A percentile compares a stretch with the other conserved stretches of the same genome.
These are phyloP conservation scores for Cantharis rufa DNA, from an alignment of 2,888 invertebrate genomes.

Conservation along the genomic window DNA sequence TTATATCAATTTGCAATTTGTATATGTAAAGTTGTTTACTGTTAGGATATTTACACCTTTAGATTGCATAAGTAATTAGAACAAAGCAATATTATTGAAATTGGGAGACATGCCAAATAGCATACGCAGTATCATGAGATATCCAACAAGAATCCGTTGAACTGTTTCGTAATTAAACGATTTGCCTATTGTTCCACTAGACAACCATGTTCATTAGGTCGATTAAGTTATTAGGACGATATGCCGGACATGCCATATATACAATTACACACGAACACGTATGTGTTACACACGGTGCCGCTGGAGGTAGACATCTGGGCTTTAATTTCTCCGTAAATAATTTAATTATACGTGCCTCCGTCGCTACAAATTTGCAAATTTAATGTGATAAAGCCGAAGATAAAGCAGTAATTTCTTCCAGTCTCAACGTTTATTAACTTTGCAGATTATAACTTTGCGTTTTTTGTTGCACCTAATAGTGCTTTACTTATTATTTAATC, in stretches of 20 bases:
- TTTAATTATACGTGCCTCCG: conserved; percentile 35
- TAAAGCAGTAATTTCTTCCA: conserved; percentile 30
- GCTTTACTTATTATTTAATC: not conserved
- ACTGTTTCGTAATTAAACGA: conserved; percentile 47
- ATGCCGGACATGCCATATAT: conserved; percentile 41
- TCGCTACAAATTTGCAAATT: conserved; percentile 16
- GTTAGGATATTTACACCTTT: conserved; percentile 3
- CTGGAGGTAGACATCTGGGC: conserved; percentile 25
- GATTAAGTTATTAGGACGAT: conserved; percentile 45
- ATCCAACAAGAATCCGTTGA: conserved; percentile 39
- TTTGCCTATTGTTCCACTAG: conserved; percentile 47
- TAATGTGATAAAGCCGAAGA: conserved; percentile 32
- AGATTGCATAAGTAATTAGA: conserved; percentile 12
- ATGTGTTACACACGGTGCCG: conserved; percentile 37
- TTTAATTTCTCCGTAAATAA: conserved; percentile 33
- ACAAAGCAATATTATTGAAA: conserved; percentile 9
- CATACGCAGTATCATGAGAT: conserved; percentile 10
- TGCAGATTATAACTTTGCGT: conserved; percentile 18
- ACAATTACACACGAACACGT: conserved; percentile 45
- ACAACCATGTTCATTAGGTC: conserved; percentile 48
- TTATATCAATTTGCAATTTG: not conserved
- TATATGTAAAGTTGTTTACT: not conserved
- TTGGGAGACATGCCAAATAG: conserved; percentile 6
- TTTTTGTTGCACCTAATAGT: conserved; percentile 12
- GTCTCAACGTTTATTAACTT: conserved; percentile 16